Base-by-base conservation (phyloP, 2,113 vertebrate genomes). In the Damaliscus lunatus region DNA sequence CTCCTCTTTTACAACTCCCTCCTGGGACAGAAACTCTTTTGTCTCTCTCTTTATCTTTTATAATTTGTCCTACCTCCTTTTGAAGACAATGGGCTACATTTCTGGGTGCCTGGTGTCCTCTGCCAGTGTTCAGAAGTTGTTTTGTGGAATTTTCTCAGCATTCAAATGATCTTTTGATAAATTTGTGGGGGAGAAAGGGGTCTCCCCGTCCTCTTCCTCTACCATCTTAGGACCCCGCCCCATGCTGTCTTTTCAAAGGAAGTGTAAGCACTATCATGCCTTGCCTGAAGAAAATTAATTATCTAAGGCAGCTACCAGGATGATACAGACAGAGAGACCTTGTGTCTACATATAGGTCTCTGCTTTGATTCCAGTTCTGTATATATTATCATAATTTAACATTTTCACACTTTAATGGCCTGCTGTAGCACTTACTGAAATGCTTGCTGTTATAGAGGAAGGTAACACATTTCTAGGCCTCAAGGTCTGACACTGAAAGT, bases 261-360 rank as follows among this genome's bases (percentile, higher is more conserved):
- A 36, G 9, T 71, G n/a, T 6, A n/a, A 71, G n/a, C 64, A 71
- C n/a, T 36, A 12, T 96, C 92, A 93, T 80, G 82, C 71, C 78
- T 94, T 81, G 33, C 94, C 95, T 93, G 82, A 33, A 96, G 93
- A 97, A 96, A 97, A 96, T 71, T n/a, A 67, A 67, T 95, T 90
- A 40, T 90, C 64, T 90, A 83, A 97, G 90, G 64, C 62, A 94
- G 71, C 43, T 87, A 59, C 46, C 29, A 57, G 19, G 46, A 94
- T 88, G 53, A 96, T 94, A n/a, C 78, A 50, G 86, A 91, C 53
- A 86, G 83, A 93, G 85, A 71, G 36, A 48, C 67, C 19, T 96
- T 90, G 80, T 85, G 17, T 92, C 48, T 29, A 77, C 31, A n/a
- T 59, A 21, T 50, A 88, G 55, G 11, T 48, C 14, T 46, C 25